A percentile compares a stretch with the other conserved stretches of the same genome.
These are phyloP conservation scores for Cardiocondyla obscurior DNA, from an alignment of 1,140 invertebrate species.

Conservation along the genomic window DNA sequence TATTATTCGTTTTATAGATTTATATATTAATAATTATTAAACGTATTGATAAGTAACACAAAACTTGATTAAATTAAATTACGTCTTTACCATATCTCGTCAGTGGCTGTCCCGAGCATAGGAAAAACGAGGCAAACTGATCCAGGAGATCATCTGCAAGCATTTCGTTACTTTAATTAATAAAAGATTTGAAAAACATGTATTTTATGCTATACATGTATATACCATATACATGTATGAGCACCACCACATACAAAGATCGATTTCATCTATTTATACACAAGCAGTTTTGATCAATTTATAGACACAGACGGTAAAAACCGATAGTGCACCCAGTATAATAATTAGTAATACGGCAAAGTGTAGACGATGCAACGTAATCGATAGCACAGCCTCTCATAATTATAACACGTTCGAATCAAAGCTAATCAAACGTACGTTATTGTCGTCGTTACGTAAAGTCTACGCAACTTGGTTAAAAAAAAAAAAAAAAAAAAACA, in stretches of 20 bases:
- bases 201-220: too few relatives aligned
- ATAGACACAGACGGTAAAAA: not conserved
- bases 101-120: constrained; percentile 82
- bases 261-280: not conserved
- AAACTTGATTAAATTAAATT: not conserved
- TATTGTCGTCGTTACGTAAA: not conserved
- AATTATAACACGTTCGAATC: not conserved
- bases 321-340: not conserved
- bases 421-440: not conserved
- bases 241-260: not conserved
- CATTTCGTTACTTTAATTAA: not conserved
- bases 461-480: too few relatives aligned
- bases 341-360: not conserved
- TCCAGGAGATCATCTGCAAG: constrained; percentile 80
- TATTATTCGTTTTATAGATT: not conserved
- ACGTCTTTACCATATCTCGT: constrained; percentile 85
- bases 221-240: too few relatives aligned
- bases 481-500: not conserved
- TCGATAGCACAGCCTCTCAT: not conserved
- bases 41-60: not conserved
- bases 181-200: too few relatives aligned
- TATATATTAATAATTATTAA: too few relatives aligned
- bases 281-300: not conserved
- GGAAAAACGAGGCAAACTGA: constrained; percentile 78
- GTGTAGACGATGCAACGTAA: not conserved